Evolutionary conservation across 2,113 vertebrate species (phyloP).

Genomic region (Cepphus grylle): DNA sequence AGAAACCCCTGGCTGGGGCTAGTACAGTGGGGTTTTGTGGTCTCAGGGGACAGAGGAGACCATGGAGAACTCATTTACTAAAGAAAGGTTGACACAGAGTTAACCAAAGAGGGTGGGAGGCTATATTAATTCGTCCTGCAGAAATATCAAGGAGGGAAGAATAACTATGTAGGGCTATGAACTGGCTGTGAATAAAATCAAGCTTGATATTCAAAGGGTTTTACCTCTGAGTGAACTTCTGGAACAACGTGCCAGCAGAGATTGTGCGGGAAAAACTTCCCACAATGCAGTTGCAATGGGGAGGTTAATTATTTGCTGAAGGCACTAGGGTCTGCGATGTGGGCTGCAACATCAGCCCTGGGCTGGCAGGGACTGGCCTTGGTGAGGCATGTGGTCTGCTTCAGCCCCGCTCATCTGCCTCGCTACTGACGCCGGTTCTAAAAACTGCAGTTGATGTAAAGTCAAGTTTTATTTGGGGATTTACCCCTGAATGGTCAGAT

Average conservation of each 20-base stretch:
- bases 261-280: background rate
- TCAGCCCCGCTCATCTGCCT: background rate
- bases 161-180: background rate
- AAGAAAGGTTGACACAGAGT: background rate
- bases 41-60: background rate
- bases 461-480: background rate
- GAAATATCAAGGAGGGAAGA: background rate
- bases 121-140: background rate
- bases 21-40: background rate
- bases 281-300: background rate
- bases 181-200: background rate
- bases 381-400: background rate
- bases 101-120: background rate
- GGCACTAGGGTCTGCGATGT: fast-evolving
- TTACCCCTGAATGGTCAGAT: background rate
- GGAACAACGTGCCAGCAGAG: fast-evolving
- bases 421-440: background rate
- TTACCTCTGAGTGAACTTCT: background rate
- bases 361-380: background rate
- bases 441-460: background rate
- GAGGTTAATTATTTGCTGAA: background rate
- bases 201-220: background rate
- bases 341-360: background rate
- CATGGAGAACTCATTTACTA: background rate
- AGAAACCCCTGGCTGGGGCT: background rate